Base-by-base conservation (phyloP, 2,888 invertebrate genomes). In the Nemotelus pantherinus region DNA sequence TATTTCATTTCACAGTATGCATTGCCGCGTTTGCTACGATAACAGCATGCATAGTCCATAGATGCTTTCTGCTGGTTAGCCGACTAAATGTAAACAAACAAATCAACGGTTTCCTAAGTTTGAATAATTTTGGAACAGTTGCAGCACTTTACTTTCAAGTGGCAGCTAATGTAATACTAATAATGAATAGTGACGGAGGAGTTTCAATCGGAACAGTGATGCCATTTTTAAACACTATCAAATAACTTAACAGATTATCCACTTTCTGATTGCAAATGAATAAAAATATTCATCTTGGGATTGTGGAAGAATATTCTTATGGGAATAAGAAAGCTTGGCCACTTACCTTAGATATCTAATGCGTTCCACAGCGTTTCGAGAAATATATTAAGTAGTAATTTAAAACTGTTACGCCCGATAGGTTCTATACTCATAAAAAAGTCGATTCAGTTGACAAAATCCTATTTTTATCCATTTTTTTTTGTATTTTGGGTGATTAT, bases 11-110 rank as follows among this genome's bases (percentile, higher is more conserved):
- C 25, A 25, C 25, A 25, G 25, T 25, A 25, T 25, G 25, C 57
- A 57, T 25, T 65, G 68, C 48, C 10, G 39, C 50, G 58, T 58
- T 25, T 25, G 25, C 25, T 25, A 25, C 63, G 3, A 43, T 43
- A 3, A 41, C 39, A 9, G 63, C 41, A 41, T 5, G 63, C 43
- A 3, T 43, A 2, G 63, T n/a, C 39, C 6, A 41, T 39, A 43
- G 4, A 41, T 25, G 25, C 25, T 25, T 25, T 25, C 25, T 25
- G 25, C 25, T 25, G 25, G 25, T 25, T 25, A 25, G 25, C 25
- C 25, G 25, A 25, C 25, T n/a, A 41, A 60, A 60, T 39, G 74
- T 74, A 74, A 74, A 74, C 60, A 74, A 74, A 74, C 74, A 60
- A 60, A 55, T 10, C 41, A 2, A 48, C 9, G 72, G n/a, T 45